A percentile compares a stretch with the other conserved stretches of the same genome.
Conservation (phyloP, 30 jellyfish, hydroid and myxozoan species). For the Aurelia aurita region DNA sequence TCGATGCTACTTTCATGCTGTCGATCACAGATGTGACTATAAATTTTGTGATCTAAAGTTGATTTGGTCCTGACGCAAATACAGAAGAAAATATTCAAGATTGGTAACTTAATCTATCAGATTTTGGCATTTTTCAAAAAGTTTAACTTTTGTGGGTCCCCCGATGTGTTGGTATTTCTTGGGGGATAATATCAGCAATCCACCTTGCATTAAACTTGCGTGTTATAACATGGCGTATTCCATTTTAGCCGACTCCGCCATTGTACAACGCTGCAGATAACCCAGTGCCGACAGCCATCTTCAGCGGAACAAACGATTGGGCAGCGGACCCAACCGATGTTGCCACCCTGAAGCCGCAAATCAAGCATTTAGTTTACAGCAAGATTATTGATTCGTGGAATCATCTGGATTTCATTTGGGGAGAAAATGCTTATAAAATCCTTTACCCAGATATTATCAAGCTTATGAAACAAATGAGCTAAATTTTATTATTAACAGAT, state of each 20-base stretch:
- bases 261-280: constrained; percentile 52
- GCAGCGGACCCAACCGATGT: constrained; percentile 94
- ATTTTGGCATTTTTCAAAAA: too few species aligned
- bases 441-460: constrained; percentile 75
- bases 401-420: constrained; percentile 97
- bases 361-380: constrained; percentile 47
- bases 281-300: constrained; percentile 81
- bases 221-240: too few species aligned
- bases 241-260: constrained; percentile 77
- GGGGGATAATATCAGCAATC: too few species aligned
- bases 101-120: too few species aligned
- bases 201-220: not conserved
- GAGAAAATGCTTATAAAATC: constrained; percentile 69
- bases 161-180: too few species aligned
- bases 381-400: constrained; percentile 73
- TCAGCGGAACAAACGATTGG: constrained; percentile 87
- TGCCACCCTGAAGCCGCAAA: constrained; percentile 45
- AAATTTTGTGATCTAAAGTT: too few species aligned
- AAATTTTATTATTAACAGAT: too few species aligned
- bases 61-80: too few species aligned
- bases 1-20: too few species aligned
- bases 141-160: too few species aligned
- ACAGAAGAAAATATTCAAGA: too few species aligned
- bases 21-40: too few species aligned
- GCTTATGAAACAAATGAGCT: constrained; percentile 22